Evolutionary conservation across 2,113 vertebrate species (phyloP).

Genomic region (Tonatia bakeri): DNA sequence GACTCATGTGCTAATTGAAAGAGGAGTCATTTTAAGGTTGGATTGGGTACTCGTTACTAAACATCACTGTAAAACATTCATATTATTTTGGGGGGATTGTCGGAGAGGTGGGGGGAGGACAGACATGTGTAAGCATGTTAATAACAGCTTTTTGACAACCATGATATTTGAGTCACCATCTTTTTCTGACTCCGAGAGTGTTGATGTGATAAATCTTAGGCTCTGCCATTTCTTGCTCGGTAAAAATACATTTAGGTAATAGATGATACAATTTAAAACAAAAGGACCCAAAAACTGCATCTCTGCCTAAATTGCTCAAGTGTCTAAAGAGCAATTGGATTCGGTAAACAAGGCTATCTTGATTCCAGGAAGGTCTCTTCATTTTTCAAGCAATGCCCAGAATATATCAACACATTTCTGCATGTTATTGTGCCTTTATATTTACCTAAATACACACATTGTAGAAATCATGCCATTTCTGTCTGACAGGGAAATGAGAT

Average conservation of each 20-base stretch:
- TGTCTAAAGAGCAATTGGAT: conserved; percentile 32
- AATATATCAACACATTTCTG: not conserved
- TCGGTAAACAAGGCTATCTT: conserved; percentile 20
- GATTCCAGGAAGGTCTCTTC: conserved; percentile 46
- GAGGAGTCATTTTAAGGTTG: conserved; percentile 82
- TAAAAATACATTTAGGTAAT: conserved; percentile 52
- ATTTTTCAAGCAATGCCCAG: conserved; percentile 5
- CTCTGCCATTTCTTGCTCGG: conserved; percentile 25
- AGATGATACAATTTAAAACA: conserved; percentile 50
- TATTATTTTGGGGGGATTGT: conserved; percentile 74
- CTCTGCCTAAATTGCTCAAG: conserved; percentile 24
- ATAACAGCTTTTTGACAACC: conserved; percentile 65
- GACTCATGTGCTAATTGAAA: conserved; percentile 85
- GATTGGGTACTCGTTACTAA: conserved; percentile 76
- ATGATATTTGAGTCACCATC: conserved; percentile 31
- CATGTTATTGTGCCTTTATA: not conserved
- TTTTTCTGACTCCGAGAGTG: conserved; percentile 34
- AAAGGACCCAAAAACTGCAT: conserved; percentile 34
- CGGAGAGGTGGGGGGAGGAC: conserved; percentile 52
- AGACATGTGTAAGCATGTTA: conserved; percentile 62
- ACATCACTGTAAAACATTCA: conserved; percentile 81
- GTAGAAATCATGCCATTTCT: conserved; percentile 8
- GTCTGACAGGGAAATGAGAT: conserved; percentile 43
- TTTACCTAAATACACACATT: not conserved
- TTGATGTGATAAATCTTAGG: conserved; percentile 42